phyloP scores from a whole-genome alignment of 2,797 vertebrate genomes.

The Microctenopoma stevenorrisi region DNA sequence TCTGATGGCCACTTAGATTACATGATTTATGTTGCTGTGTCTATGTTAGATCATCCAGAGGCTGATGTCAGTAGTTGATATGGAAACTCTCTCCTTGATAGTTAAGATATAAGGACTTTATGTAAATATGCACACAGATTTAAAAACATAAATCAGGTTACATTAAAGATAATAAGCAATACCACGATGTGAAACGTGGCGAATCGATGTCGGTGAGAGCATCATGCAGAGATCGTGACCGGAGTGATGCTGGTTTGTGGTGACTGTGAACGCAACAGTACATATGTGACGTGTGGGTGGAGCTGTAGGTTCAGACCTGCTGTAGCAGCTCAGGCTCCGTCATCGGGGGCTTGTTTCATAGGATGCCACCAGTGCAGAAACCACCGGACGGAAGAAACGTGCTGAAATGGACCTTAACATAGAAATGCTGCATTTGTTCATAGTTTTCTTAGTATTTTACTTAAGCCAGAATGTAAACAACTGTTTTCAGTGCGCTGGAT shows the following conservation, averaged over 20 bases:
- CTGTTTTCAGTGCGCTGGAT: neutral
- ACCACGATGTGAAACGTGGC: neutral
- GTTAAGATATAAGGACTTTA: neutral
- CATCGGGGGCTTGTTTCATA: constrained; percentile 62
- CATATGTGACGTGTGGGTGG: constrained; percentile 75
- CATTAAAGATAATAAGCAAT: neutral
- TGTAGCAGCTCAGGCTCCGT: constrained; percentile 62
- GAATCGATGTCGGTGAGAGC: neutral
- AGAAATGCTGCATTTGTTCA: neutral
- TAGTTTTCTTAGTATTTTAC: neutral
- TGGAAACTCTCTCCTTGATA: neutral
- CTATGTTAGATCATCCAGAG: neutral
- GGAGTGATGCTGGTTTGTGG: constrained; percentile 64
- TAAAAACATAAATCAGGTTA: neutral
- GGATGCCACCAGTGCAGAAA: constrained; percentile 67
- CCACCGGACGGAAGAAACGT: constrained; percentile 36
- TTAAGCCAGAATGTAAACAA: neutral
- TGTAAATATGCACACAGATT: neutral
- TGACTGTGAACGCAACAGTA: constrained; percentile 49
- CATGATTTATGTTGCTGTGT: constrained; percentile 23
- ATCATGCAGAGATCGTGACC: constrained; percentile 1
- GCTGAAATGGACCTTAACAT: constrained; percentile 27
- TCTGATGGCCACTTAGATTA: constrained; percentile 15
- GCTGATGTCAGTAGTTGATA: neutral
- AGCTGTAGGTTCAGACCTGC: constrained; percentile 76